Evolutionary conservation across 2,113 vertebrate genomes (phyloP).

Genomic region (Phoxinus phoxinus): DNA sequence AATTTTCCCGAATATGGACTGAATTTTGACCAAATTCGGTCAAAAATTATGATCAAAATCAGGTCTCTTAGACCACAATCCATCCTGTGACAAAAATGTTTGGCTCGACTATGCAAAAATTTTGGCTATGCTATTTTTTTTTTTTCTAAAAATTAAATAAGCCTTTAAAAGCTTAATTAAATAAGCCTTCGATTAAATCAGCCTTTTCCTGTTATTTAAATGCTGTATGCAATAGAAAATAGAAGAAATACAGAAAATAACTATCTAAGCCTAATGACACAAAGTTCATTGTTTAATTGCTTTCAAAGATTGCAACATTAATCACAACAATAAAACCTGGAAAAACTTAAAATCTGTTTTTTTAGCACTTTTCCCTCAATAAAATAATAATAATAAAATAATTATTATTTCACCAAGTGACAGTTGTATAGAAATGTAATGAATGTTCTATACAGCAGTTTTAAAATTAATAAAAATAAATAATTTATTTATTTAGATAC

Average conservation of each 20-base stretch:
- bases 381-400: neutral
- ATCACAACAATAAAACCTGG: neutral
- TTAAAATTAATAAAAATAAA: neutral
- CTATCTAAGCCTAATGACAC: neutral
- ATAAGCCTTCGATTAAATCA: too few species aligned
- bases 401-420: neutral
- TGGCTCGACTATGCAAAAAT: neutral
- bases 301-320: neutral
- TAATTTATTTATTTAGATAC: neutral
- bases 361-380: neutral
- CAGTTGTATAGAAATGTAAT: neutral
- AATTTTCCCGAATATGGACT: too few species aligned
- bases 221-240: neutral
- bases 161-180: neutral
- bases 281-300: neutral
- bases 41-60: neutral
- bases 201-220: neutral
- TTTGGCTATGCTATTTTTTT: neutral
- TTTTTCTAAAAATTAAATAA: neutral
- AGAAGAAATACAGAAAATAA: neutral
- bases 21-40: too few species aligned
- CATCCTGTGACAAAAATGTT: neutral
- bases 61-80: too few species aligned
- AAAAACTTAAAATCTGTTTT: neutral
- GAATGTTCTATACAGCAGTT: neutral